These are phyloP conservation scores for Cyanoramphus novaezelandiae DNA, from an alignment of 2,113 vertebrate genomes.

Conservation along the genomic window DNA sequence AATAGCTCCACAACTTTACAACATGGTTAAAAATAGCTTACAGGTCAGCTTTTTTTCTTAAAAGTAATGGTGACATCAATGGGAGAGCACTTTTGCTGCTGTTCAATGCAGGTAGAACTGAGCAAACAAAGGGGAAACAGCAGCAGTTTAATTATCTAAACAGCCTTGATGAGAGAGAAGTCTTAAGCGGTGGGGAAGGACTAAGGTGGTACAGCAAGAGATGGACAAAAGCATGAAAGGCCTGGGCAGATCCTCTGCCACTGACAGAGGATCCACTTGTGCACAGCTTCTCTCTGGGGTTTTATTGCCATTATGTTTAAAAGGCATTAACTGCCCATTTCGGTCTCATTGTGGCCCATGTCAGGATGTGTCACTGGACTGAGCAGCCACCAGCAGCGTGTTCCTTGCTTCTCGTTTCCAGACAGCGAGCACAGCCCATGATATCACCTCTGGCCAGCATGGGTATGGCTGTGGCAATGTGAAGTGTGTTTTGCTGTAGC, in stretches of 20 bases:
- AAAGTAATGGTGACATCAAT: not conserved
- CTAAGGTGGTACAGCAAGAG: not conserved
- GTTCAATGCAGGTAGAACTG: not conserved
- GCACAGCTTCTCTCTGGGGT: not conserved
- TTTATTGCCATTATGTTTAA: not conserved
- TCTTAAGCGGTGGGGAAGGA: not conserved
- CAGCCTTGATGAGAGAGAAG: not conserved
- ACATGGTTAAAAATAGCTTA: constrained; percentile 46
- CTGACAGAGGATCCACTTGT: too few relatives aligned
- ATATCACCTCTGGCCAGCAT: not conserved
- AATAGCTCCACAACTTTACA: constrained; percentile 58
- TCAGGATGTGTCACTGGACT: not conserved
- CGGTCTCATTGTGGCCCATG: not conserved
- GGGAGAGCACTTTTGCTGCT: not conserved
- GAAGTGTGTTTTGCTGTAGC: not conserved
- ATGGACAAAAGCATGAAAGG: not conserved
- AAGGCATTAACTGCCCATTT: not conserved
- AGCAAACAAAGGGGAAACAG: not conserved
- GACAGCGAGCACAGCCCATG: not conserved
- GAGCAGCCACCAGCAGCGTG: not conserved
- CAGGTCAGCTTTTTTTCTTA: constrained; percentile 55
- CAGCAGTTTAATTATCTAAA: not conserved
- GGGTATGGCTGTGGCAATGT: not conserved
- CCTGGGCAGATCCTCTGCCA: rapidly evolving
- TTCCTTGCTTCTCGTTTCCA: constrained; percentile 22